These are phyloP conservation scores for Sebastes diaconus DNA, from an alignment of 2,797 vertebrate species.

Conservation along the genomic window DNA sequence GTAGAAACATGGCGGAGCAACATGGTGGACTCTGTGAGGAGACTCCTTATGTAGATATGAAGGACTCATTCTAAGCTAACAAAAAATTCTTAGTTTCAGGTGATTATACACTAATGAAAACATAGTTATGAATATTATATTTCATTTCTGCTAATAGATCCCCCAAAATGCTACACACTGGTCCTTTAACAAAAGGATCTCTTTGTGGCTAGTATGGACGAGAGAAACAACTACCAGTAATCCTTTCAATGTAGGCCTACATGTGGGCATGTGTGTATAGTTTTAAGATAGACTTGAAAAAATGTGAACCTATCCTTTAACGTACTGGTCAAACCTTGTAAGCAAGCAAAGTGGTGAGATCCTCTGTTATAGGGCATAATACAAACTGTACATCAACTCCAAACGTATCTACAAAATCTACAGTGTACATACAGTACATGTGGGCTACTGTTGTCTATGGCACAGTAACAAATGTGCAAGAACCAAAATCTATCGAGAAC, in stretches of 20 bases:
- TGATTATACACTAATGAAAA: too few relatives aligned
- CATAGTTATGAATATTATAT: too few relatives aligned
- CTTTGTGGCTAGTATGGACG: background rate
- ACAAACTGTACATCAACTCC: constrained; percentile 21
- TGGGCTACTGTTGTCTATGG: background rate
- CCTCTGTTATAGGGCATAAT: background rate
- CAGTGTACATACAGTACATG: constrained; percentile 2
- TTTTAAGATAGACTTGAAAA: background rate
- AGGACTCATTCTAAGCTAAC: too few relatives aligned
- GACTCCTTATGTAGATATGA: too few relatives aligned
- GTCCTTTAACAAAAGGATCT: background rate
- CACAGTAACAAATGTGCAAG: constrained; percentile 33
- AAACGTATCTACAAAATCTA: constrained; percentile 23
- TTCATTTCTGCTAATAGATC: too few relatives aligned
- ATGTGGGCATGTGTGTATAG: background rate
- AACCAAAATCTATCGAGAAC: constrained; percentile 2
- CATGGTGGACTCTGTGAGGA: too few relatives aligned
- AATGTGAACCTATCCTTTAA: background rate
- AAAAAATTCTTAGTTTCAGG: too few relatives aligned
- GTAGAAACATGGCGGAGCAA: too few relatives aligned
- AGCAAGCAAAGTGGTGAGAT: constrained; percentile 7
- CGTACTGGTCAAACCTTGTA: background rate
- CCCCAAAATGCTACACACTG: too few relatives aligned
- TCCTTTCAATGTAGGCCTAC: background rate
- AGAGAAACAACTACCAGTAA: background rate